These are phyloP conservation scores for Spodoptera littoralis DNA, from an alignment of 2,888 invertebrate genomes.

Conservation along the genomic window DNA sequence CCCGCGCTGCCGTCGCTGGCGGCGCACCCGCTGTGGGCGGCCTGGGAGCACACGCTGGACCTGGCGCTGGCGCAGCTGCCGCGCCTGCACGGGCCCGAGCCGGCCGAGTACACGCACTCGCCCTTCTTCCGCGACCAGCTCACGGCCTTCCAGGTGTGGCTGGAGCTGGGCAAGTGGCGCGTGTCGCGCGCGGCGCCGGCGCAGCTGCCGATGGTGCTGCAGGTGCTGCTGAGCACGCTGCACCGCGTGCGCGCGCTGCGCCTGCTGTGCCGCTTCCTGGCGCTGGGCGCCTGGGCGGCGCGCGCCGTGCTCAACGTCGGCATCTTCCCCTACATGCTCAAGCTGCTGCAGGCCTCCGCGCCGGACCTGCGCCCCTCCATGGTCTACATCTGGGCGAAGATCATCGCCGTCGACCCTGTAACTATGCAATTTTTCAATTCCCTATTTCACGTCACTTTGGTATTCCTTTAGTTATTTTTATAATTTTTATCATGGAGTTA, in stretches of 20 bases:
- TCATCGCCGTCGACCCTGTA: slow-evolving; percentile 98
- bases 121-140: slow-evolving; percentile 99
- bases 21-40: slow-evolving; percentile 97
- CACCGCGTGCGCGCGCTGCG: slow-evolving; percentile 98
- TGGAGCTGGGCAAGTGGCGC: slow-evolving; percentile 91
- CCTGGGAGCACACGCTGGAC: slow-evolving; percentile 99
- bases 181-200: slow-evolving; percentile 51
- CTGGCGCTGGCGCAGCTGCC: slow-evolving; percentile 97
- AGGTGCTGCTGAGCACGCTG: slow-evolving; percentile 92
- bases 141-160: slow-evolving; percentile 99
- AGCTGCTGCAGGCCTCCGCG: slow-evolving; percentile 98
- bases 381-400: slow-evolving; percentile 99
- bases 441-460: too few species aligned
- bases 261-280: slow-evolving; percentile 96
- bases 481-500: too few species aligned
- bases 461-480: too few species aligned
- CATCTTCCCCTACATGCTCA: slow-evolving; percentile 99
- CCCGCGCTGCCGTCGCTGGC: slow-evolving; percentile 97
- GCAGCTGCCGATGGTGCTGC: slow-evolving; percentile 97
- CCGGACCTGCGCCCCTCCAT: slow-evolving; percentile 96
- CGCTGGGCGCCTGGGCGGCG: slow-evolving; percentile 96
- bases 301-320: slow-evolving; percentile 98
- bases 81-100: slow-evolving; percentile 90
- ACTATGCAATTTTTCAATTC: slow-evolving; percentile 64
- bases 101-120: slow-evolving; percentile 90